Evolutionary conservation across 2,113 vertebrate genomes (phyloP).

Genomic region (Phycodurus eques): DNA sequence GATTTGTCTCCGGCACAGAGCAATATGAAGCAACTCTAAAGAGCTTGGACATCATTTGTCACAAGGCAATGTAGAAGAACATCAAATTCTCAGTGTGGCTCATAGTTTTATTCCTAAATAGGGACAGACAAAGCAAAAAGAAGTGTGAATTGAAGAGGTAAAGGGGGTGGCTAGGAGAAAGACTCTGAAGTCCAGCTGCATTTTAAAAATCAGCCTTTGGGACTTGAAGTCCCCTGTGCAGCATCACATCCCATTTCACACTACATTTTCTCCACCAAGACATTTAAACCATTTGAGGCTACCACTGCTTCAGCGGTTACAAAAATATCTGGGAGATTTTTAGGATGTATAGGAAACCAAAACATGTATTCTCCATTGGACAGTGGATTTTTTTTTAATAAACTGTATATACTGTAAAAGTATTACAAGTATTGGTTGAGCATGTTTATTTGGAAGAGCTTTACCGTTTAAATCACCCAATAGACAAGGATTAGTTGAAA

Average conservation of each 20-base stretch:
- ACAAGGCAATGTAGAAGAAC: conserved; percentile 52
- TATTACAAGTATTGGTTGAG: no score
- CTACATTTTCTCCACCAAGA: conserved; percentile 39
- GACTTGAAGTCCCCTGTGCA: conserved; percentile 49
- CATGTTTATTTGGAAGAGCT: no score
- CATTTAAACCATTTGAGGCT: conserved; percentile 34
- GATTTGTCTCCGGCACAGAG: conserved; percentile 42
- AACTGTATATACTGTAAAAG: neutral
- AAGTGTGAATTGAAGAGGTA: conserved; percentile 2
- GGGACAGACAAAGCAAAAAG: conserved; percentile 22
- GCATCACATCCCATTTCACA: conserved; percentile 57
- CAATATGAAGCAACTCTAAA: conserved; percentile 42
- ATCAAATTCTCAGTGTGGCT: conserved; percentile 43
- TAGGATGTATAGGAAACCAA: neutral
- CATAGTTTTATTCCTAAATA: conserved; percentile 32
- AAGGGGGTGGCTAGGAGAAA: conserved; percentile 23
- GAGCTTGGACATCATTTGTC: conserved; percentile 51
- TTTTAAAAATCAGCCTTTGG: conserved; percentile 44
- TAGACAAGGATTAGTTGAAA: no score
- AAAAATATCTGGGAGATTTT: conserved; percentile 1
- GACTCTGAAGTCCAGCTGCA: conserved; percentile 31
- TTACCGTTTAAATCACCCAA: no score
- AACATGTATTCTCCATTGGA: neutral
- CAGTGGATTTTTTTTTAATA: neutral
- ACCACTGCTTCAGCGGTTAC: neutral